phyloP scores from a whole-genome alignment of 2,888 invertebrate genomes.

The Drosophila testacea region DNA sequence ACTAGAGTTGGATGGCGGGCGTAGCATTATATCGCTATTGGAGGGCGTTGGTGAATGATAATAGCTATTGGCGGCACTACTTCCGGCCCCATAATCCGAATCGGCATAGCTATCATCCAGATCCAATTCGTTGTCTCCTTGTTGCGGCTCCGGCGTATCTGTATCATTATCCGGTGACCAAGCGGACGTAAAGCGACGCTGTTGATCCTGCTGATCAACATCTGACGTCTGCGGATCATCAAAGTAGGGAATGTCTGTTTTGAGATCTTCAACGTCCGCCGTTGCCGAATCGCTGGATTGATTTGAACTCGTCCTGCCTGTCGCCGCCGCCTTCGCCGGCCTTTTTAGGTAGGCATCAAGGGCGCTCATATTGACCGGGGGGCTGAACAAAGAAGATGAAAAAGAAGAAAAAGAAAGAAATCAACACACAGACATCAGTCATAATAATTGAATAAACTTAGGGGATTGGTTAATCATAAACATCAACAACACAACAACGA shows the following conservation, averaged over 20 bases:
- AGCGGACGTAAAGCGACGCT: conserved; percentile 24
- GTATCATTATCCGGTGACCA: conserved; percentile 42
- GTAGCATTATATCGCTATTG: conserved; percentile 73
- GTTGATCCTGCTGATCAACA: conserved; percentile 10
- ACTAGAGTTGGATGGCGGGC: conserved; percentile 71
- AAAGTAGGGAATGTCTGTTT: conserved; percentile 77
- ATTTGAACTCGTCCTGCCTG: conserved; percentile 33
- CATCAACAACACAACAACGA: not conserved
- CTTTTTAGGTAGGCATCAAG: conserved; percentile 56
- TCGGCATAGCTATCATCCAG: conserved; percentile 69
- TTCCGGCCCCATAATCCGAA: conserved; percentile 61
- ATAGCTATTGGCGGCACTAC: conserved; percentile 53
- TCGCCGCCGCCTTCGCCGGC: conserved; percentile 38
- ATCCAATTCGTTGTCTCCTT: conserved; percentile 35
- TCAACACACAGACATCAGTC: not conserved
- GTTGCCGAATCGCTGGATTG: conserved; percentile 31
- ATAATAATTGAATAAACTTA: not conserved
- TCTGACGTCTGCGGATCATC: conserved; percentile 51
- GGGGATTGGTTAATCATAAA: conserved; percentile 7
- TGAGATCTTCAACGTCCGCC: conserved; percentile 67
- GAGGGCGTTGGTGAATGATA: conserved; percentile 60
- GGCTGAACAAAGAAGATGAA: conserved; percentile 22
- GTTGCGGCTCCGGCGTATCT: conserved; percentile 23
- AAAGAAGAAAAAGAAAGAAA: not conserved
- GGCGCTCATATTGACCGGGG: conserved; percentile 54